Percentiles rank a stretch among this genome's conserved stretches.
These are phyloP conservation scores for Thecocarcelia acutangulata DNA, from an alignment of 2,888 invertebrate species.

Conservation along the genomic window DNA sequence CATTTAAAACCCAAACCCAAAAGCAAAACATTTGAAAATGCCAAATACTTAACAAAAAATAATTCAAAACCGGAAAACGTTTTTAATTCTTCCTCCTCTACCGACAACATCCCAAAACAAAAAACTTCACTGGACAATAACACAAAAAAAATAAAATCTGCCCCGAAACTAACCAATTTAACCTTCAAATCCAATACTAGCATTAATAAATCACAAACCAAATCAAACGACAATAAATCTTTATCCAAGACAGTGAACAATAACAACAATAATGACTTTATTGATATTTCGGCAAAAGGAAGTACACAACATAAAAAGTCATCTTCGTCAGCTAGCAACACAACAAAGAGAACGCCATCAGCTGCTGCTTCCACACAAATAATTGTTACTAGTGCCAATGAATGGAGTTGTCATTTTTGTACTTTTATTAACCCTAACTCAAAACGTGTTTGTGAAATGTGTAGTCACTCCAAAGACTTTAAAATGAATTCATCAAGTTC, in stretches of 20 bases:
- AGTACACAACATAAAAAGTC: slow-evolving; percentile 33
- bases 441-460: slow-evolving; percentile 87
- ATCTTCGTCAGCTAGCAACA: slow-evolving; percentile 2
- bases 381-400: slow-evolving; percentile 75
- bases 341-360: slow-evolving; percentile 51
- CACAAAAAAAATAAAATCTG: slow-evolving; percentile 74
- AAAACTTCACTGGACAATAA: slow-evolving; percentile 68
- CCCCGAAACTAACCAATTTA: slow-evolving; percentile 70
- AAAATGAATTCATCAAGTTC: slow-evolving; percentile 77
- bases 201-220: slow-evolving; percentile 50
- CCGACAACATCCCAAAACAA: slow-evolving; percentile 55
- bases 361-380: slow-evolving; percentile 73
- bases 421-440: slow-evolving; percentile 85
- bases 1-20: slow-evolving; percentile 38
- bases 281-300: slow-evolving; percentile 21
- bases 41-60: slow-evolving; percentile 23
- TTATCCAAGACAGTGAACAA: slow-evolving; percentile 46
- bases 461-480: slow-evolving; percentile 83
- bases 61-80: slow-evolving; percentile 39
- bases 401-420: slow-evolving; percentile 87
- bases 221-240: slow-evolving; percentile 60
- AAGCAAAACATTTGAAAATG: slow-evolving; percentile 33
- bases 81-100: slow-evolving; percentile 5
- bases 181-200: slow-evolving; percentile 38
- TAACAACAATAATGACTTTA: slow-evolving; percentile 56